Base-by-base conservation (phyloP, 2,888 invertebrate species). In the Toxonevra muliebris region DNA sequence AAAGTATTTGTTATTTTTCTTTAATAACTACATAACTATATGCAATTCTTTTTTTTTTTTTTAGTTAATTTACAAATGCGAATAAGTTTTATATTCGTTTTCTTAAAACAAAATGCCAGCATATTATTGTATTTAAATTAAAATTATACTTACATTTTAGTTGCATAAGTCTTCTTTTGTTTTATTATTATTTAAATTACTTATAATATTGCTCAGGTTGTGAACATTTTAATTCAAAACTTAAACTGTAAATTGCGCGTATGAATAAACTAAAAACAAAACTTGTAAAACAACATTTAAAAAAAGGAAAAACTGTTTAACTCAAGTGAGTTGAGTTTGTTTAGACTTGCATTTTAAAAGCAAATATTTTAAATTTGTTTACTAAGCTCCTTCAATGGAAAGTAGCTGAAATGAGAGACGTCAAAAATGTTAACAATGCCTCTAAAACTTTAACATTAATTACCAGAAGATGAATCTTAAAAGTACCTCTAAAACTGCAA, bases 191-290 rank as follows among this genome's bases (percentile, higher is more conserved):
- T 54, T 52, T 42, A 65, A 60, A 13, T 58, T 65, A 53, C 59
- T 10, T 65, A 42, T 54, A 30, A 60, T 55, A 65, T 17, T 80
- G 81, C 85, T 85, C 85, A 85, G 85, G 85, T 85, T 85, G 84
- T 84, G 84, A 85, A 79, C 73, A 60, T 65, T 65, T 50, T 42
- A 5, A 57, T 65, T 58, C 17, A 13, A 50, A 42, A 65, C 20
- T 50, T 13, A 19, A 20, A 57, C 11, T 50, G 54, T 17, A 52
- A 52, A 60, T 15, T 60, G 53, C 43, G 41, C 52, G 65, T 59
- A 12, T 20, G 48, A 7, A 48, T 48, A 30, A 30, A 30, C 2
- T 30, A 15, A 5, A 48, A 48, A 9, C 48, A 48, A 48, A 12
- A 45, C 12, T 45, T 2, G 45, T 13, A 45, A 45, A 12, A 13